phyloP scores from a whole-genome alignment of 1,140 invertebrate species.

The Drosophila malerkotliana region DNA sequence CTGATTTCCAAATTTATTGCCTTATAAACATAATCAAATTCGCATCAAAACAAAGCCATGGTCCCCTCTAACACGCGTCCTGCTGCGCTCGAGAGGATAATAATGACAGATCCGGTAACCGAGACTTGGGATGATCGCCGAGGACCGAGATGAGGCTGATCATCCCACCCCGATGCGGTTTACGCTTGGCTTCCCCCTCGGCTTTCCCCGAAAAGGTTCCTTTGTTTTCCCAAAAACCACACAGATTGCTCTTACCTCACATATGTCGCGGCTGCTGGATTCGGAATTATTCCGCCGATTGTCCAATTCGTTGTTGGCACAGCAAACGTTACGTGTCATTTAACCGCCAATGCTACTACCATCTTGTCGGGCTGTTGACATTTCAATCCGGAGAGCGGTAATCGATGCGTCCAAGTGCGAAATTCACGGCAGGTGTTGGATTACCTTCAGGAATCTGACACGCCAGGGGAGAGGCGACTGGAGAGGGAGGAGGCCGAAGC shows the following conservation, averaged over 20 bases:
- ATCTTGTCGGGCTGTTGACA: slow-evolving; percentile 46
- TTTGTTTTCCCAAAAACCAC: slow-evolving; percentile 27
- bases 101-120: slow-evolving; percentile 51
- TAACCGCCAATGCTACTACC: slow-evolving; percentile 25
- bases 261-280: slow-evolving; percentile 42
- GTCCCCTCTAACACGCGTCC: slow-evolving; percentile 38
- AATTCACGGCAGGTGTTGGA: slow-evolving; percentile 69
- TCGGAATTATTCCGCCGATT: slow-evolving; percentile 32
- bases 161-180: slow-evolving; percentile 46
- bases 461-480: neutral
- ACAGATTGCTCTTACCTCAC: slow-evolving; percentile 64
- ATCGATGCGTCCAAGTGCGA: slow-evolving; percentile 56
- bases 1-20: slow-evolving; percentile 64
- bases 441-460: slow-evolving; percentile 7
- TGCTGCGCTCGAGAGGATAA: slow-evolving; percentile 47
- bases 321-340: slow-evolving; percentile 73
- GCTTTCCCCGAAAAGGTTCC: neutral
- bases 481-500: neutral
- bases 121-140: slow-evolving; percentile 24
- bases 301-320: slow-evolving; percentile 46
- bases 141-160: slow-evolving; percentile 24
- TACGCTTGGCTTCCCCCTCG: slow-evolving; percentile 37
- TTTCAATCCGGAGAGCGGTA: slow-evolving; percentile 44
- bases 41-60: slow-evolving; percentile 66
- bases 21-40: slow-evolving; percentile 77